A percentile compares a stretch with the other conserved stretches of the same genome.
These are phyloP conservation scores for Cyclopterus lumpus DNA, from an alignment of 2,797 vertebrate genomes.

Conservation along the genomic window DNA sequence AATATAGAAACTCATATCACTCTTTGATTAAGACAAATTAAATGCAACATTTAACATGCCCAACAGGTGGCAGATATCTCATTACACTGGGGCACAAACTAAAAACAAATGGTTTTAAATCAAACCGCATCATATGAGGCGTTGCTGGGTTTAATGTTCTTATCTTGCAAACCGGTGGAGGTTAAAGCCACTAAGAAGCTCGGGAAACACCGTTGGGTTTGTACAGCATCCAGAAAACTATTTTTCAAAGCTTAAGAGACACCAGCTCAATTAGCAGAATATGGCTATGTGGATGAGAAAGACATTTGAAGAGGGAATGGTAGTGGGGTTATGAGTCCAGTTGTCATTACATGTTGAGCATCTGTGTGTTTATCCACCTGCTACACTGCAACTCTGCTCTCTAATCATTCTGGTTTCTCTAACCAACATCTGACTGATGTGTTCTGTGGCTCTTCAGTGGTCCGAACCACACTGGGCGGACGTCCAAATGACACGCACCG, in stretches of 20 bases:
- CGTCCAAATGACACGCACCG: slow-evolving; percentile 66
- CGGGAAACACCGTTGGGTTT: slow-evolving; percentile 16
- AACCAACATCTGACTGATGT: slow-evolving; percentile 68
- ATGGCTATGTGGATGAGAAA: slow-evolving; percentile 18
- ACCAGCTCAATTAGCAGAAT: slow-evolving; percentile 2
- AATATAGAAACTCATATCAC: background rate
- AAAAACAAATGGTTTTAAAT: background rate
- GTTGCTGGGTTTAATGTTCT: slow-evolving; percentile 2
- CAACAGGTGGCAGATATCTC: background rate
- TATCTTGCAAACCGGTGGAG: background rate
- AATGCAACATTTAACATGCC: background rate
- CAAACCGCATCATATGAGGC: background rate
- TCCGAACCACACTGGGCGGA: slow-evolving; percentile 65
- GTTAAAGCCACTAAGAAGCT: slow-evolving; percentile 10
- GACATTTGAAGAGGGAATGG: slow-evolving; percentile 1
- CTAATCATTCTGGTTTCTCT: slow-evolving; percentile 70
- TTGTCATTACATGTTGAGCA: slow-evolving; percentile 60
- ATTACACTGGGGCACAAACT: background rate
- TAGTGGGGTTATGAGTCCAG: slow-evolving; percentile 24
- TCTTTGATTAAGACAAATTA: background rate
- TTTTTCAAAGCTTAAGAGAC: slow-evolving; percentile 28
- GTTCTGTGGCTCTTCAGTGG: slow-evolving; percentile 64
- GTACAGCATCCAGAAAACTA: slow-evolving; percentile 31
- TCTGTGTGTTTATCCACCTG: slow-evolving; percentile 80
- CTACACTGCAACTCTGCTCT: slow-evolving; percentile 59